These are phyloP conservation scores for Gadus chalcogrammus DNA, from an alignment of 2,113 vertebrate genomes.

Conservation along the genomic window DNA sequence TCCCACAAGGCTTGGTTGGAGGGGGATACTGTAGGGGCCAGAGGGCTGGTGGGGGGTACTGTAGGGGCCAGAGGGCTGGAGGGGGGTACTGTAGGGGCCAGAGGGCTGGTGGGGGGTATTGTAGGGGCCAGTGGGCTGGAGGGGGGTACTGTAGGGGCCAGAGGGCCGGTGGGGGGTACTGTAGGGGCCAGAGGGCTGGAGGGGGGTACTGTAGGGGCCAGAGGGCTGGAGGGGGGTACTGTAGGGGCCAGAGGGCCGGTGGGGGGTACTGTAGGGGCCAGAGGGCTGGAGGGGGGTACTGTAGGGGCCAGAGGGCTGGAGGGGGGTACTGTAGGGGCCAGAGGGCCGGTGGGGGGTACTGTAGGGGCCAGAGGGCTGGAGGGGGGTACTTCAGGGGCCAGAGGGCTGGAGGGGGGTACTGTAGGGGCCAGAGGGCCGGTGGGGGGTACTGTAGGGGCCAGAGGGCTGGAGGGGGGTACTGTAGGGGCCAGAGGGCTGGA, in stretches of 20 bases:
- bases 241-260: too few relatives aligned
- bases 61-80: not conserved
- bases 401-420: not conserved
- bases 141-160: not conserved
- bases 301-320: constrained; percentile 12
- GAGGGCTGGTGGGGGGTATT: constrained; percentile 5
- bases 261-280: too few relatives aligned
- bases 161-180: not conserved
- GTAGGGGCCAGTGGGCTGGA: constrained; percentile 18
- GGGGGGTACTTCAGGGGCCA: too few relatives aligned
- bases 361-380: too few relatives aligned
- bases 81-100: constrained; percentile 3
- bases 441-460: constrained; percentile 3
- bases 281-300: not conserved
- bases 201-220: not conserved
- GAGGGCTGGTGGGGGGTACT: constrained; percentile 6
- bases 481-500: too few relatives aligned
- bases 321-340: constrained; percentile 2
- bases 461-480: constrained; percentile 16
- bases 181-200: constrained; percentile 30
- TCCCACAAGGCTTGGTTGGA: constrained; percentile 1
- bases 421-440: constrained; percentile 11
- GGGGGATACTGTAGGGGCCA: constrained; percentile 3
- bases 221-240: not conserved
- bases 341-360: constrained; percentile 15